Evolutionary conservation across 2,113 vertebrate species (phyloP).

Genomic region (Grammomys surdaster): DNA sequence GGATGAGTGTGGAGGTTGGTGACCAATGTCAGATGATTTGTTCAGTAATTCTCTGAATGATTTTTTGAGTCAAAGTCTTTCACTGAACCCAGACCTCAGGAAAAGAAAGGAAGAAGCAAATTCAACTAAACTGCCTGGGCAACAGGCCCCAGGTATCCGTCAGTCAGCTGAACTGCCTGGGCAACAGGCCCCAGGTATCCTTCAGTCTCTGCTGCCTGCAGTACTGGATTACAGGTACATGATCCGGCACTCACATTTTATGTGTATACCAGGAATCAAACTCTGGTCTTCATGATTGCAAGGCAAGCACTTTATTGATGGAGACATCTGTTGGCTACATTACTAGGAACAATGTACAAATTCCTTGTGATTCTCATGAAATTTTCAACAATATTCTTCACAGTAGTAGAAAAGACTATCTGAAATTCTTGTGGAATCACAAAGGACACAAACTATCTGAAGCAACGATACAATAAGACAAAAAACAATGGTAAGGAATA

Average conservation of each 20-base stretch:
- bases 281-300: background rate
- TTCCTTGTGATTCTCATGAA: background rate
- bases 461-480: background rate
- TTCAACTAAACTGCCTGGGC: background rate
- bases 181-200: background rate
- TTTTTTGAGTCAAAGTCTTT: background rate
- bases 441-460: background rate
- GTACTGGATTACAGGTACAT: background rate
- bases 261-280: background rate
- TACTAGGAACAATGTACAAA: background rate
- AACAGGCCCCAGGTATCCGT: background rate
- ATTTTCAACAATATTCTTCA: background rate
- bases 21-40: background rate
- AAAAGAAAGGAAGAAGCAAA: background rate
- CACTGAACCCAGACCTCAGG: background rate
- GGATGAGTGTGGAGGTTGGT: background rate
- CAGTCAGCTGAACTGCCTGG: background rate
- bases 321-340: background rate
- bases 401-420: background rate
- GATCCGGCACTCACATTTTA: background rate
- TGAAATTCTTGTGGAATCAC: background rate
- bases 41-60: background rate
- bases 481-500: background rate
- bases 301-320: background rate
- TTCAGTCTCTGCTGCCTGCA: background rate